phyloP scores from a whole-genome alignment of 2,797 vertebrate species.

The Argya squamiceps region DNA sequence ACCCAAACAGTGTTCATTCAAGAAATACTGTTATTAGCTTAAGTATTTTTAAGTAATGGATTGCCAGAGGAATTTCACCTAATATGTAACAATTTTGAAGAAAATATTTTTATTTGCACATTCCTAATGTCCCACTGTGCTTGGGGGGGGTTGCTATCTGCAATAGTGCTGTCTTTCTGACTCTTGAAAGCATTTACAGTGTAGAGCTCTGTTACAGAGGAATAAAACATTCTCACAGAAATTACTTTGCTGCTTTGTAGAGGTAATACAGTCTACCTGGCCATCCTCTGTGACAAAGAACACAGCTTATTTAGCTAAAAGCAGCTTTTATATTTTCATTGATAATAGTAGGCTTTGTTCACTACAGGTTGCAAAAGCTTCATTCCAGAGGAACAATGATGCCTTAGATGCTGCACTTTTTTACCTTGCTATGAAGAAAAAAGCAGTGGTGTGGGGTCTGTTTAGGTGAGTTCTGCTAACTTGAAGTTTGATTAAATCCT shows the following conservation, averaged over 20 bases:
- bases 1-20: neutral
- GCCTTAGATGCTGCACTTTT: constrained; percentile 95
- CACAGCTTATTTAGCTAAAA: neutral
- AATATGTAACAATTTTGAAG: neutral
- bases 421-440: constrained; percentile 98
- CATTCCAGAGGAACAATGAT: constrained; percentile 95
- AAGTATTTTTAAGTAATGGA: neutral
- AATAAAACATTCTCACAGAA: neutral
- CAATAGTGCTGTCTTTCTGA: neutral
- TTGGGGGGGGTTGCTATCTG: neutral
- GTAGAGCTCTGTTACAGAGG: neutral
- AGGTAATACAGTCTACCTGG: neutral
- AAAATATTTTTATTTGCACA: neutral
- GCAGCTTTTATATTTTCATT: neutral
- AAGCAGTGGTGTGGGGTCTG: constrained; percentile 96
- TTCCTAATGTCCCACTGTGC: neutral
- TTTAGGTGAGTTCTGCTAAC: constrained; percentile 85
- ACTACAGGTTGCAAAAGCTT: constrained; percentile 91
- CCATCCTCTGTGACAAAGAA: neutral
- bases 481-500: neutral
- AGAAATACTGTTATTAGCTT: neutral
- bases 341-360: constrained; percentile 6
- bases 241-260: neutral
- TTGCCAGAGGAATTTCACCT: neutral
- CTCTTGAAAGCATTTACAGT: neutral